Evolutionary conservation across 2,113 vertebrate species (phyloP).

Genomic region (Talpa occidentalis): DNA sequence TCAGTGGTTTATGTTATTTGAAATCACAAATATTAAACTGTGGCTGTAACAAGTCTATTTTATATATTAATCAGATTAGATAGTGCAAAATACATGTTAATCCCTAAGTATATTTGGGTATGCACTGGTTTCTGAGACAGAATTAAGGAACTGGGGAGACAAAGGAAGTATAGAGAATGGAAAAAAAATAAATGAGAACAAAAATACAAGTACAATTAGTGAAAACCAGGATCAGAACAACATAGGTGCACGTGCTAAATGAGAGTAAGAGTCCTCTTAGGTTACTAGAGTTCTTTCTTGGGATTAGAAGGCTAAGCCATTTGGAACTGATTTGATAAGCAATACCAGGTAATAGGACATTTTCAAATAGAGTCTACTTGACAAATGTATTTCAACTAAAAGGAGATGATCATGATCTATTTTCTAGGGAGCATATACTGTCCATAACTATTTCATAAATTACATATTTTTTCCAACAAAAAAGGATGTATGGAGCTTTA

Average conservation of each 20-base stretch:
- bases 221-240: not conserved
- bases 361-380: not conserved
- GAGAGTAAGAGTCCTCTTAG: not conserved
- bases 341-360: not conserved
- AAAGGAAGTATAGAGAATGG: not conserved
- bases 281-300: not conserved
- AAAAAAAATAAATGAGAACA: not conserved
- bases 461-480: not conserved
- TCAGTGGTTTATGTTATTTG: not conserved
- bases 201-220: not conserved
- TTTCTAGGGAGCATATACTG: not conserved
- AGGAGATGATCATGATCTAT: not conserved
- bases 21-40: not conserved
- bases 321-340: not conserved
- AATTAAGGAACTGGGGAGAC: not conserved
- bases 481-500: not conserved
- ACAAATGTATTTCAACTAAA: not conserved
- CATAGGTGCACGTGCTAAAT: accelerated
- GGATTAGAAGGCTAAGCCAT: not conserved
- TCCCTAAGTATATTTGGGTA: not conserved
- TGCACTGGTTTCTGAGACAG: not conserved
- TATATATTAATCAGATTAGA: not conserved
- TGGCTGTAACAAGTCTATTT: not conserved
- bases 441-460: not conserved
- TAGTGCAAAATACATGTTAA: not conserved